Percentiles rank a stretch among this genome's conserved stretches.
Conservation (phyloP, 1,140 invertebrate species). For the Spodoptera litura region DNA sequence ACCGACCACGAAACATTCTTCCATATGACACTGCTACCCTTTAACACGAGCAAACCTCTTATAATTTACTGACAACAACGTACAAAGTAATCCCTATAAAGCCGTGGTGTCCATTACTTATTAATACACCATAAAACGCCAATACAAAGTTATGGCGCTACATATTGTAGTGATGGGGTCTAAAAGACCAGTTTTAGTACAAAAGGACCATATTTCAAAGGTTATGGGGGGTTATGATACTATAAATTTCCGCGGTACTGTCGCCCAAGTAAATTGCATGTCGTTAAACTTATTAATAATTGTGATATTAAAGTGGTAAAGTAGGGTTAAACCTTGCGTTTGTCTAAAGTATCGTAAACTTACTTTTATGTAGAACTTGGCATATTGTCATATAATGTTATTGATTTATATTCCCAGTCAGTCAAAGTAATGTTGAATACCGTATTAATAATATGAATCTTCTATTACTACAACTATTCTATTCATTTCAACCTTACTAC, state of each 20-base stretch:
- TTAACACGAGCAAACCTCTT: background rate
- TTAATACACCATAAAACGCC: conserved; percentile 33
- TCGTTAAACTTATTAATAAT: conserved; percentile 6
- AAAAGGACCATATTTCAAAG: conserved; percentile 14
- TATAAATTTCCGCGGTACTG: conserved; percentile 26
- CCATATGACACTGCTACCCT: background rate
- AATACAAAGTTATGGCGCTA: conserved; percentile 25
- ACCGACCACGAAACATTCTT: background rate
- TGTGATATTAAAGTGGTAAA: too few relatives aligned
- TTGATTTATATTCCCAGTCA: too few relatives aligned
- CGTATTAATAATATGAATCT: too few relatives aligned
- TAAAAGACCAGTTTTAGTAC: conserved; percentile 4
- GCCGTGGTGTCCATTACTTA: conserved; percentile 13
- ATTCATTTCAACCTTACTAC: background rate
- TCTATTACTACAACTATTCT: too few relatives aligned
- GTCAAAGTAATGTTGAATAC: background rate
- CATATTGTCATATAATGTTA: background rate
- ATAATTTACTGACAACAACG: background rate
- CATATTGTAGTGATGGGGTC: conserved; percentile 11
- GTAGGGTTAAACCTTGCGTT: background rate
- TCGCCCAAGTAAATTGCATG: conserved; percentile 1
- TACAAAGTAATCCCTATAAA: conserved; percentile 28
- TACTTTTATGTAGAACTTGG: background rate
- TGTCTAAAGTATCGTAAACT: background rate
- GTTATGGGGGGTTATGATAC: conserved; percentile 20